phyloP scores from a whole-genome alignment of 2,797 vertebrate species.

The Natrix natrix region DNA sequence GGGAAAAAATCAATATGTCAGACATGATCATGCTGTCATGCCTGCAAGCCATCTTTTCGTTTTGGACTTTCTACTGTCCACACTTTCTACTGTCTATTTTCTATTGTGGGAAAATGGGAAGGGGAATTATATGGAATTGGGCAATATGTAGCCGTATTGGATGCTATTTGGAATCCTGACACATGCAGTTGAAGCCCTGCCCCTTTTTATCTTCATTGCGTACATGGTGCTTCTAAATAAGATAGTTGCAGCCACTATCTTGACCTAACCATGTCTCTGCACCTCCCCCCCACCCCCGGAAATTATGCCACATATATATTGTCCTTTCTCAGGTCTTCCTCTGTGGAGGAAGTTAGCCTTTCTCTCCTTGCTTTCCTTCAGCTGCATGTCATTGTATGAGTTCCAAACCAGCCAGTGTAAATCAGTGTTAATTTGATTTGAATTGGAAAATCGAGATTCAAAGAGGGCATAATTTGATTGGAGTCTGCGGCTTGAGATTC shows the following conservation, averaged over 20 bases:
- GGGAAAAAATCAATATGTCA: neutral
- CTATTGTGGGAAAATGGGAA: too few relatives aligned
- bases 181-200: neutral
- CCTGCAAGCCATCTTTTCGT: too few relatives aligned
- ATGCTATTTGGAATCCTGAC: too few relatives aligned
- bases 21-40: neutral
- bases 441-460: neutral
- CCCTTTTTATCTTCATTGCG: neutral
- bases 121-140: too few relatives aligned
- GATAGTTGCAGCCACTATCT: neutral
- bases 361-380: neutral
- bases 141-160: too few relatives aligned
- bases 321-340: neutral
- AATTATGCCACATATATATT: neutral
- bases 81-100: too few relatives aligned
- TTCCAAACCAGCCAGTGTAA: neutral
- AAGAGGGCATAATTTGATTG: neutral
- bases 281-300: neutral
- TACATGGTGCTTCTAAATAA: neutral
- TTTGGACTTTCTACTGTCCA: too few relatives aligned
- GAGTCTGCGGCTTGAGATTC: neutral
- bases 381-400: neutral
- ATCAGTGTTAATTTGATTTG: neutral
- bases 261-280: neutral
- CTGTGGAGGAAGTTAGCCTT: neutral